phyloP scores from a whole-genome alignment of 2,797 vertebrate genomes.

The Mastacembelus armatus region DNA sequence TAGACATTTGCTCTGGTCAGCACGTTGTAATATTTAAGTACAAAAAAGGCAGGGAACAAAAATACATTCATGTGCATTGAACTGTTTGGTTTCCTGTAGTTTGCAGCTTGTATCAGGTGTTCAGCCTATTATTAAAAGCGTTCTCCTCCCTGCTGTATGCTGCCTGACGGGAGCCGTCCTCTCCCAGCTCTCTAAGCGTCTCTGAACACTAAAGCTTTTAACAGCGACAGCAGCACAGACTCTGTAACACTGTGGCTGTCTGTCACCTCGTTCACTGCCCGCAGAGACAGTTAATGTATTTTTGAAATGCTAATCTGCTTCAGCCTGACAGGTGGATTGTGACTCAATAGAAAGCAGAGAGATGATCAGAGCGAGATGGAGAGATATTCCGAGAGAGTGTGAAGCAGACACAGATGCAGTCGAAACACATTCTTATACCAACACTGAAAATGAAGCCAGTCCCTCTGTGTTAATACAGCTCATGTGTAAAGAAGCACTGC shows the following conservation, averaged over 20 bases:
- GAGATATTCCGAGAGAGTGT: slow-evolving; percentile 21
- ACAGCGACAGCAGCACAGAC: slow-evolving; percentile 21
- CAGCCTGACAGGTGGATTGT: slow-evolving; percentile 50
- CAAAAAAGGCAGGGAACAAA: background rate
- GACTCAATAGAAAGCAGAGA: slow-evolving; percentile 16
- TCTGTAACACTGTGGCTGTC: slow-evolving; percentile 17
- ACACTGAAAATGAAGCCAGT: slow-evolving; percentile 28
- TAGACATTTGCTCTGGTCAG: background rate
- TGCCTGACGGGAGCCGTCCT: slow-evolving; percentile 40
- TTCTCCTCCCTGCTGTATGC: slow-evolving; percentile 6
- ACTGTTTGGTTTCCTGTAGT: background rate
- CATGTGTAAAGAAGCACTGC: slow-evolving; percentile 15
- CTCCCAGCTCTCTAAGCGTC: slow-evolving; percentile 24
- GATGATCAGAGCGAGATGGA: slow-evolving; percentile 25
- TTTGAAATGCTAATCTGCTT: slow-evolving; percentile 50
- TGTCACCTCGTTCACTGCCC: slow-evolving; percentile 40
- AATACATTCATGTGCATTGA: slow-evolving; percentile 3
- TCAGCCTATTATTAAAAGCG: slow-evolving; percentile 28
- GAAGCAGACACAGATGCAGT: slow-evolving; percentile 12
- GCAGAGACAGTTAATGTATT: slow-evolving; percentile 37
- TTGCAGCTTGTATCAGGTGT: slow-evolving; percentile 10
- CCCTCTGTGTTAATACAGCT: slow-evolving; percentile 31
- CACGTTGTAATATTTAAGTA: background rate
- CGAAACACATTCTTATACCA: slow-evolving; percentile 32
- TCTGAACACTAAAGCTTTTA: slow-evolving; percentile 43